These are phyloP conservation scores for Entomobrya multifasciata DNA, from an alignment of 2,888 invertebrate species.

Conservation along the genomic window DNA sequence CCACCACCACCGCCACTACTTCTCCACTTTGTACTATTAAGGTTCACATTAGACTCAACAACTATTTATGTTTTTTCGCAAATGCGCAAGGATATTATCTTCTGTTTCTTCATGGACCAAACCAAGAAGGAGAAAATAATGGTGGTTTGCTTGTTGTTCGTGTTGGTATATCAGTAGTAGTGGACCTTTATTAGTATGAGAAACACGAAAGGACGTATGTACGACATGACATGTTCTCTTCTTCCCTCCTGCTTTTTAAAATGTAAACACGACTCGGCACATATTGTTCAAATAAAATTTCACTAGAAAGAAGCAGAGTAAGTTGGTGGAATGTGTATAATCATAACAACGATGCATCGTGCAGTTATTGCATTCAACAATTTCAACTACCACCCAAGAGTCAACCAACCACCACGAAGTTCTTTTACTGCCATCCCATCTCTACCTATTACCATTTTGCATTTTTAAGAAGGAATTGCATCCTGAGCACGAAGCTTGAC, in stretches of 20 bases:
- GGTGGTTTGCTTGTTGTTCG: neutral
- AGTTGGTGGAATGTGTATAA: neutral
- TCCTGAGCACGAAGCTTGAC: too few species aligned
- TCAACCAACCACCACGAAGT: neutral
- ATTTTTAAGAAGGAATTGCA: too few species aligned
- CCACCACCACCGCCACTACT: neutral
- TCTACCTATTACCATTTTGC: too few species aligned
- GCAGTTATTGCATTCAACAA: neutral
- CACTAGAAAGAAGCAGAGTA: neutral
- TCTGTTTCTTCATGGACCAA: slow-evolving; percentile 37
- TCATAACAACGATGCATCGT: neutral
- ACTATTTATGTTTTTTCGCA: slow-evolving; percentile 19
- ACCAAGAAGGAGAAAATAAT: slow-evolving; percentile 32
- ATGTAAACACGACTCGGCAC: slow-evolving; percentile 24
- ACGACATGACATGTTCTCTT: neutral
- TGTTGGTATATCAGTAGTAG: neutral
- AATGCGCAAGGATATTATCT: slow-evolving; percentile 22
- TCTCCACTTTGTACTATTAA: neutral
- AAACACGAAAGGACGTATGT: slow-evolving; percentile 39
- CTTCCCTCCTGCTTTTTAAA: neutral
- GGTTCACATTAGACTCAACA: neutral
- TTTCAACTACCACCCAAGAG: slow-evolving; percentile 27
- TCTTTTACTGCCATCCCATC: too few species aligned
- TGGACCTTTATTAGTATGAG: slow-evolving; percentile 16
- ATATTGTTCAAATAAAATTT: slow-evolving; percentile 51